Evolutionary conservation across 1,140 invertebrate genomes (phyloP).

Genomic region (Drosophila pandora): DNA sequence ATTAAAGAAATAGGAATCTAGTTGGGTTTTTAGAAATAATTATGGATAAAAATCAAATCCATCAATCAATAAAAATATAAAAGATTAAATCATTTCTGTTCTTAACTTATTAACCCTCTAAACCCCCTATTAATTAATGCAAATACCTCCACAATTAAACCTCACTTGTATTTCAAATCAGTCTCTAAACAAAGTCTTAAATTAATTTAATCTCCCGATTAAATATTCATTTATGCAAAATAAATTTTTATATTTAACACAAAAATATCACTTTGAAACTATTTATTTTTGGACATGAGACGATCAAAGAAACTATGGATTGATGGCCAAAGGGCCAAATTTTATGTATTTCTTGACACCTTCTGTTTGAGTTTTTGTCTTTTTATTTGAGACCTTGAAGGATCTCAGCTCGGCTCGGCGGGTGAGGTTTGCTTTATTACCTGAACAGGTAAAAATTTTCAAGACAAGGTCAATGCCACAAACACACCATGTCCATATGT

Average conservation of each 20-base stretch:
- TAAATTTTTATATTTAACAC: background rate
- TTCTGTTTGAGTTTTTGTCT: background rate
- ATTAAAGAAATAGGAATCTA: background rate
- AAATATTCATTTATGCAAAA: background rate
- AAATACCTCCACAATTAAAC: background rate
- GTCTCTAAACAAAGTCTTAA: background rate
- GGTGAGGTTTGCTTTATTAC: slow-evolving; percentile 6
- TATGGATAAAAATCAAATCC: too few relatives aligned
- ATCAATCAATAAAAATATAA: too few relatives aligned
- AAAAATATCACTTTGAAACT: background rate
- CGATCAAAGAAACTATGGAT: background rate
- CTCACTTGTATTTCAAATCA: background rate
- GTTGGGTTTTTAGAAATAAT: too few relatives aligned
- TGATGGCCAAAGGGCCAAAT: background rate
- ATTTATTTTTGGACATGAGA: background rate
- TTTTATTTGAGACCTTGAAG: slow-evolving; percentile 15
- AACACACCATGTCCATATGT: background rate
- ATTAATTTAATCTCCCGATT: background rate
- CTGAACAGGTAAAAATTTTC: slow-evolving; percentile 23
- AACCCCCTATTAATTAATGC: background rate
- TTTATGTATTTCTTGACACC: slow-evolving; percentile 7
- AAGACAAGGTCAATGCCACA: slow-evolving; percentile 59
- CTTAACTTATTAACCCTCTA: background rate
- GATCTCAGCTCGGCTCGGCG: background rate
- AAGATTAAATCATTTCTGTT: too few relatives aligned